Evolutionary conservation across 2,888 invertebrate genomes (phyloP), one percentile per base, ranked within the genome.

Genomic region (Callinectes sapidus): DNA sequence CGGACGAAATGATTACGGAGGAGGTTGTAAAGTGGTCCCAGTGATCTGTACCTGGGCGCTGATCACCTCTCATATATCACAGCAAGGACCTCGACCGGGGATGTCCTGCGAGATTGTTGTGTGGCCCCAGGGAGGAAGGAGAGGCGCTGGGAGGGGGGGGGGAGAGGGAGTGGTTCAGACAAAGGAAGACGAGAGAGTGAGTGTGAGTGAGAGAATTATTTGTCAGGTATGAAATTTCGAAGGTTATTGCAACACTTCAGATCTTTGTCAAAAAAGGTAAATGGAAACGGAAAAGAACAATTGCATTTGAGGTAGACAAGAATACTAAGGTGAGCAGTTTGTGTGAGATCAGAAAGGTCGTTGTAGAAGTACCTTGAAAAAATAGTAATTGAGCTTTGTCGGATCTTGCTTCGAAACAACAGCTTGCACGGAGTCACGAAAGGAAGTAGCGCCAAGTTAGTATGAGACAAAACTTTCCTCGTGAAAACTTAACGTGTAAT

Each of bases 121-220:
- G 71, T 77, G 71, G 71, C 71, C 71, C 71, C 28, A 18, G 89
- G 54, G 32, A 55, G 55, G 89, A 89, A 32, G 89, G 61, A n/a
- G 87, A 28, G 55, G 23, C 13, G 61, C n/a, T n/a, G 61, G 90
- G 90, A 23, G 89, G 32, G 35, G 18, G 23, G 39, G 89, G 35
- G 71, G 71, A 35, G 28, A 77, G 61, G 39, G 71, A 77, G 71
- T 3, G 54, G 48, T n/a, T 23, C 18, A 48, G 28, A 89, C 55
- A 48, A 89, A 35, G 88, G 23, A 61, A 14, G 55, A 23, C 23
- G 55, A n/a, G 35, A 81, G 77, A 81, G 32, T 18, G 14, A 81
- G 32, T 16, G 81, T 14, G 35, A 35, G 35, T 35, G 81, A 16
- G 81, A 81, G 18, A 81, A n/a, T 61, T 23, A 61, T 48, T 48